Conservation (phyloP, 2,888 invertebrate genomes). For the Eupithecia dodoneata region DNA sequence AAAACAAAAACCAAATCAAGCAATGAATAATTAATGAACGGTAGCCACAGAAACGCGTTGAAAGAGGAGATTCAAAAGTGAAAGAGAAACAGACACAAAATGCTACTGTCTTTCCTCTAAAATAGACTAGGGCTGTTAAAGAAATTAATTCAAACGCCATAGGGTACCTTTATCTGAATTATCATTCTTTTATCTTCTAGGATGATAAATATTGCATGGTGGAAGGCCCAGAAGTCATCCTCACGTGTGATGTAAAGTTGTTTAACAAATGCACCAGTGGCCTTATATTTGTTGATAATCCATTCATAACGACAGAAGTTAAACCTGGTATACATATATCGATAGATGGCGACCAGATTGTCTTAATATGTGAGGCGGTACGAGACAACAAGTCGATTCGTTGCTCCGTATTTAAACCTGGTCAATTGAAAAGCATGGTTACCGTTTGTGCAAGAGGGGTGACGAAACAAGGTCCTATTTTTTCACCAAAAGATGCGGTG, state of each 20-base stretch:
- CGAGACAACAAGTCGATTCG: slow-evolving; percentile 44
- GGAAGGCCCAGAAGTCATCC: slow-evolving; percentile 44
- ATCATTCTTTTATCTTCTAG: not conserved
- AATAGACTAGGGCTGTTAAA: too few species aligned
- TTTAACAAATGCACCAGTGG: slow-evolving; percentile 54
- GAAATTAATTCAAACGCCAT: too few species aligned
- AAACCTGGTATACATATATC: slow-evolving; percentile 53
- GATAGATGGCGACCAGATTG: slow-evolving; percentile 52
- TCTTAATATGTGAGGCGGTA: slow-evolving; percentile 49
- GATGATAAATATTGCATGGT: slow-evolving; percentile 43
- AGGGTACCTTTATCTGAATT: slow-evolving; percentile 20
- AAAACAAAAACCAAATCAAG: too few species aligned
- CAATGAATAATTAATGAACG: too few species aligned
- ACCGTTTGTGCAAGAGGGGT: slow-evolving; percentile 50
- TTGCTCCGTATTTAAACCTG: slow-evolving; percentile 54
- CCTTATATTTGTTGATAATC: slow-evolving; percentile 58
- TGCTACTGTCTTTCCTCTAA: too few species aligned
- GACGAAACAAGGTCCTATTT: slow-evolving; percentile 42
- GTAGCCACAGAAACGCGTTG: too few species aligned
- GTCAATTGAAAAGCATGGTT: slow-evolving; percentile 48
- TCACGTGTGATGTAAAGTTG: slow-evolving; percentile 48
- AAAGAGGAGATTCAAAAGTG: too few species aligned
- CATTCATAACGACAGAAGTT: slow-evolving; percentile 48
- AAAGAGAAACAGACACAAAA: too few species aligned
- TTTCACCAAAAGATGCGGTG: slow-evolving; percentile 54